These are phyloP conservation scores for Sphyrna mokarran DNA, from an alignment of 2,113 vertebrate species.

Conservation along the genomic window DNA sequence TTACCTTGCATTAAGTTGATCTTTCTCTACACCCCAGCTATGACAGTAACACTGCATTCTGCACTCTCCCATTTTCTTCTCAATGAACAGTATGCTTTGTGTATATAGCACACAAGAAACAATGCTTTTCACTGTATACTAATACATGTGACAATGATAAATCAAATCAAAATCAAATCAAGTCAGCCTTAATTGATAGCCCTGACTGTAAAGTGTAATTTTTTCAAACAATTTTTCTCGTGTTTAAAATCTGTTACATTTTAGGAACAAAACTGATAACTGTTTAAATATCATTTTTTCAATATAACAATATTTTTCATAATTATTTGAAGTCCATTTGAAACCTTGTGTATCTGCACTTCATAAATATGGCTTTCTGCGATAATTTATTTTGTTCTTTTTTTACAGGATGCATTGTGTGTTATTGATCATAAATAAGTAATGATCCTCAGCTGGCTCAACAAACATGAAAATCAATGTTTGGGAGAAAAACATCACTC, in stretches of 20 bases:
- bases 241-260: neutral
- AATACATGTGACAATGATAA: too few species aligned
- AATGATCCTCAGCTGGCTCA: neutral
- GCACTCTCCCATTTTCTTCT: too few species aligned
- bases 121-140: too few species aligned
- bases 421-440: constrained; percentile 36
- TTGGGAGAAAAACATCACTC: neutral
- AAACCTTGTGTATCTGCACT: neutral
- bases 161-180: too few species aligned
- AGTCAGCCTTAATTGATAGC: neutral
- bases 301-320: neutral
- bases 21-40: too few species aligned
- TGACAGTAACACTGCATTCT: too few species aligned
- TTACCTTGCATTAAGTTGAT: too few species aligned
- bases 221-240: neutral
- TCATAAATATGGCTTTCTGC: neutral
- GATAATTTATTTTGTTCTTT: neutral
- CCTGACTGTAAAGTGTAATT: neutral
- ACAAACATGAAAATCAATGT: constrained; percentile 28
- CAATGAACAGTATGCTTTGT: too few species aligned
- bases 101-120: too few species aligned
- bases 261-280: neutral
- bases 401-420: constrained; percentile 10
- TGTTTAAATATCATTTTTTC: neutral
- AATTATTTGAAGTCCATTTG: constrained; percentile 9